Evolutionary conservation across 1,140 invertebrate genomes (phyloP).

Genomic region (Patella vulgata): DNA sequence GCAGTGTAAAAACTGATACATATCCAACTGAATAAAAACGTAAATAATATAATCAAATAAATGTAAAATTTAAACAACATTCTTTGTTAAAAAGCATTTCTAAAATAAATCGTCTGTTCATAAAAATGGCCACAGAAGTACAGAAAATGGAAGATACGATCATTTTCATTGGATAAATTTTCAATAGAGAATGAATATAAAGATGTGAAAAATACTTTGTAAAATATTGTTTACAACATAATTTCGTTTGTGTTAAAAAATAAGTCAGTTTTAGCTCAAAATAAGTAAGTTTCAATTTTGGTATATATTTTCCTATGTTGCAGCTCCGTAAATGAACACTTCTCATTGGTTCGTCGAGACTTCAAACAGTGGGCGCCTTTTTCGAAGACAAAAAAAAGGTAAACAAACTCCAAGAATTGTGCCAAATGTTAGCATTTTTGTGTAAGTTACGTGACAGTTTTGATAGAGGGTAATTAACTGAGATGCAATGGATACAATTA

Average conservation of each 20-base stretch:
- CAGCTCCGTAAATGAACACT: no score
- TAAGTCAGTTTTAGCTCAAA: background rate
- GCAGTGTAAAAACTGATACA: constrained; percentile 6
- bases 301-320: no score
- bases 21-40: background rate
- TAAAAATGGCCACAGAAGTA: background rate
- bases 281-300: no score
- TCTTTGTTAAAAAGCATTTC: constrained; percentile 17
- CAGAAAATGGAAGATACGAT: background rate
- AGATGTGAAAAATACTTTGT: background rate
- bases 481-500: no score
- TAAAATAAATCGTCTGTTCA: constrained; percentile 10
- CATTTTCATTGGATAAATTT: background rate
- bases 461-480: no score
- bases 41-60: constrained; percentile 7
- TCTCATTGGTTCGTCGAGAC: no score
- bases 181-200: background rate
- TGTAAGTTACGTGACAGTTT: no score
- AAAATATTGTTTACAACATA: background rate
- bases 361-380: no score
- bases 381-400: no score
- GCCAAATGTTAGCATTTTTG: no score
- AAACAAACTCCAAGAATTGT: no score
- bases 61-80: constrained; percentile 14
- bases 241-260: background rate